Conservation (phyloP, 2,797 vertebrate genomes). For the Erithacus rubecula region DNA sequence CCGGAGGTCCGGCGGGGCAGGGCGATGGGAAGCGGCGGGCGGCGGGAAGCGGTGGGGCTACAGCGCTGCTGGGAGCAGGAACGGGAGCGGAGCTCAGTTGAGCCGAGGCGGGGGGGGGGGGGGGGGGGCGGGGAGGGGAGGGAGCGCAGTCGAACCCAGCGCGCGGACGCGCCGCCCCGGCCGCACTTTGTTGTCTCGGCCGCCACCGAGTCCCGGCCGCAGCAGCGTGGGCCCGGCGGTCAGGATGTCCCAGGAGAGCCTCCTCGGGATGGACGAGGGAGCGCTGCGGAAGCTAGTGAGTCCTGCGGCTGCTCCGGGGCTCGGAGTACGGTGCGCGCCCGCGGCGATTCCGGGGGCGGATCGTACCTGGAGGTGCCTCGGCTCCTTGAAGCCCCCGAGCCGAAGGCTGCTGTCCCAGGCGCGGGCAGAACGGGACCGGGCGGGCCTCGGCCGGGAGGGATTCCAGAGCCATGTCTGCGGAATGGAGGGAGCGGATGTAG, state of each 20-base stretch:
- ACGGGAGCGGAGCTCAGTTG: neutral
- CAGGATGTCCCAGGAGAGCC: slow-evolving; percentile 24
- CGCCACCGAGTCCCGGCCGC: neutral
- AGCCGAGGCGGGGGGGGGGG: too few species aligned
- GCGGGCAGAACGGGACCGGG: neutral
- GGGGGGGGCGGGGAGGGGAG: neutral
- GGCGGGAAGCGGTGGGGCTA: neutral
- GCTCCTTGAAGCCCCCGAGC: neutral
- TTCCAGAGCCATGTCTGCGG: neutral
- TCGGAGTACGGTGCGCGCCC: neutral
- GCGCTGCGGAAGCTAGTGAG: slow-evolving; percentile 44
- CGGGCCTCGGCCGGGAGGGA: neutral
- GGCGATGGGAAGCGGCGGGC: too few species aligned
- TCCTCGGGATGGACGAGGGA: slow-evolving; percentile 41
- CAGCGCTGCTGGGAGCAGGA: neutral
- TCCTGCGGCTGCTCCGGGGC: neutral
- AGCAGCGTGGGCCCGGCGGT: neutral
- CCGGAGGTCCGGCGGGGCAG: neutral
- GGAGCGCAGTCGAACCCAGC: neutral
- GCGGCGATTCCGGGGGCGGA: neutral
- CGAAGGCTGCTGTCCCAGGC: neutral
- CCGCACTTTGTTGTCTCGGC: neutral
- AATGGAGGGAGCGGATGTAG: neutral
- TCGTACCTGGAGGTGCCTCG: neutral
- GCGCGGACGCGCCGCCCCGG: neutral